Base-by-base conservation (phyloP, 2,888 invertebrate genomes). In the Melanotus villosus region DNA sequence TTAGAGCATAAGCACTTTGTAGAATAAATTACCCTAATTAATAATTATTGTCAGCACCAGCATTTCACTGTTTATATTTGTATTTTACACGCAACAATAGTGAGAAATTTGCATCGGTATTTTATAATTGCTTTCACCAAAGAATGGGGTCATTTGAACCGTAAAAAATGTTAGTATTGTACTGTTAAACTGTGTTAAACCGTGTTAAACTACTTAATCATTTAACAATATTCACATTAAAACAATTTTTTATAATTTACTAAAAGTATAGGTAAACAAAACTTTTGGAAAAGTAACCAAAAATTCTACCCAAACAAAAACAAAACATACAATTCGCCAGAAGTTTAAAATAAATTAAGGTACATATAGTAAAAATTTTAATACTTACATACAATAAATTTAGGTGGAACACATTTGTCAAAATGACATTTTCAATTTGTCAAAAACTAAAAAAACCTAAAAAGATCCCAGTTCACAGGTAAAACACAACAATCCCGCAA, bases 71-170 rank as follows among this genome's bases (percentile, higher is more conserved):
- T 52, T 34, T 47, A 26, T 47, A 23, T 47, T 47, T 52, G 32
- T 52, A 34, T 16, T 14, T 16, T 34, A 9, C 52, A 52, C 52
- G 52, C 52, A 52, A 52, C 30, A 52, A 52, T 52, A 19, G 52
- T 16, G 32, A 34, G 52, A 30, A 50, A 52, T 52, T 34, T 52
- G 52, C 52, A 52, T 52, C 32, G 52, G 52, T 34, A 52, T 52
- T 52, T 52, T 52, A 52, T 52, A 57, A 57, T 41, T 57, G 38
- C 57, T 57, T 57, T 57, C 57, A 41, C 57, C 57, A 7, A 18
- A 23, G 38, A 57, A 38, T 16, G 19, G 38, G 57, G 57, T 57
- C 57, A 57, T 38, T 12, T 12, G 14, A 38, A 12, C 21, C 21
- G 16, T 41, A 57, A 57, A 56, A 30, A 19, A 10, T 18, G 10